Conservation (phyloP, 2,888 invertebrate genomes). For the Clunio marinus region DNA sequence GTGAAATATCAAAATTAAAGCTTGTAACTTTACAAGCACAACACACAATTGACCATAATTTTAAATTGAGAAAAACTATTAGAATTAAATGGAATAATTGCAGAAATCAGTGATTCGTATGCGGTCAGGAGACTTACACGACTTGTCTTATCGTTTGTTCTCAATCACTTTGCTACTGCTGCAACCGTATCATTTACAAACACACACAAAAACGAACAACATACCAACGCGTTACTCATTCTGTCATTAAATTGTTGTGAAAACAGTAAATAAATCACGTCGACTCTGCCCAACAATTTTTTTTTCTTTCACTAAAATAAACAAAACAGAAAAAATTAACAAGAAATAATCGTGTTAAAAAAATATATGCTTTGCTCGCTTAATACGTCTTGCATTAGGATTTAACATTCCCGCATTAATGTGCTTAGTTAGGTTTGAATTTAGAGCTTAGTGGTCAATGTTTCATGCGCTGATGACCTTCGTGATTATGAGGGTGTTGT, state of each 20-base stretch:
- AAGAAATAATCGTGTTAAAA: not conserved
- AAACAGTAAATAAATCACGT: slow-evolving; percentile 24
- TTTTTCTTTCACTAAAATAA: no score
- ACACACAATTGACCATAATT: slow-evolving; percentile 23
- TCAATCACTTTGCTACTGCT: not conserved
- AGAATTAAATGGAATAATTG: slow-evolving; percentile 30
- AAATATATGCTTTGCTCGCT: not conserved
- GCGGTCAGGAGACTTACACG: slow-evolving; percentile 7
- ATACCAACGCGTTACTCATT: not conserved
- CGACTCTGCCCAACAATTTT: not conserved
- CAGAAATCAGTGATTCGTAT: not conserved
- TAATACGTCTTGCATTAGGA: slow-evolving; percentile 1
- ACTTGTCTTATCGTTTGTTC: not conserved
- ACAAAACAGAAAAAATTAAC: no score
- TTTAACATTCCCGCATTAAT: not conserved
- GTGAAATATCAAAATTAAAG: no score
- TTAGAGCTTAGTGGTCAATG: not conserved
- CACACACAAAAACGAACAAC: not conserved
- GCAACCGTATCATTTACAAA: not conserved
- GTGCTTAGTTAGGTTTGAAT: no score
- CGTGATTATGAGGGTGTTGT: not conserved
- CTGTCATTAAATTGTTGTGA: slow-evolving; percentile 14
- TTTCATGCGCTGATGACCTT: not conserved
- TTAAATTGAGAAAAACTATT: slow-evolving; percentile 23
- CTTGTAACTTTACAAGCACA: not conserved